A percentile compares a stretch with the other conserved stretches of the same genome.
phyloP scores from a whole-genome alignment of 2,113 vertebrate genomes.

The Hemicordylus capensis region DNA sequence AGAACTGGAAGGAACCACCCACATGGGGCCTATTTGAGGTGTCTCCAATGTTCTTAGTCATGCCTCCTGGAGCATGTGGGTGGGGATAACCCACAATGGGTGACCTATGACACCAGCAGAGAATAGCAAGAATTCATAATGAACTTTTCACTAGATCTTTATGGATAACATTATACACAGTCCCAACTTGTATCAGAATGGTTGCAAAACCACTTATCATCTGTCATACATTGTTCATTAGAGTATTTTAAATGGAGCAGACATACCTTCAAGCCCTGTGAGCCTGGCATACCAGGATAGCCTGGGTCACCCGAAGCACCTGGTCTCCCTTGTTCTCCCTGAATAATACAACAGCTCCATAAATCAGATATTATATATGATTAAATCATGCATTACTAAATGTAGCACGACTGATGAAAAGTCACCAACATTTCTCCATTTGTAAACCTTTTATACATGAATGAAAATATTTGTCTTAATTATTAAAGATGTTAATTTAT shows the following conservation, averaged over 20 bases:
- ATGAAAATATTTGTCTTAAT: neutral
- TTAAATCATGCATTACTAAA: neutral
- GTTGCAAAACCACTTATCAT: neutral
- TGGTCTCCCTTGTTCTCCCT: slow-evolving; percentile 86
- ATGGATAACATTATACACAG: neutral
- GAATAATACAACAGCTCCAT: slow-evolving; percentile 54
- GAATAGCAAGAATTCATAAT: neutral
- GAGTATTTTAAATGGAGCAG: neutral
- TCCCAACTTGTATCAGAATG: neutral
- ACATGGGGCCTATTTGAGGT: no score
- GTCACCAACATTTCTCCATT: neutral
- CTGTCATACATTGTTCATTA: neutral
- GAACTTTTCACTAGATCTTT: neutral
- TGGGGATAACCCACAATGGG: no score
- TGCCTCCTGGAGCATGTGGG: no score
- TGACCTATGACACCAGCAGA: no score
- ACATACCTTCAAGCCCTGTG: slow-evolving; percentile 84
- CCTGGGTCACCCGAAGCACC: slow-evolving; percentile 86
- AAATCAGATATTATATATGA: slow-evolving; percentile 25
- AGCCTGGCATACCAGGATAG: slow-evolving; percentile 88
- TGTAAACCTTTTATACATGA: neutral
- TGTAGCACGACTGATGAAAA: neutral
- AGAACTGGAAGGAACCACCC: no score
- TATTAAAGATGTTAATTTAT: neutral
- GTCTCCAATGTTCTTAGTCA: no score